phyloP scores from a whole-genome alignment of 2,888 invertebrate species.

The Diogma glabrata region DNA sequence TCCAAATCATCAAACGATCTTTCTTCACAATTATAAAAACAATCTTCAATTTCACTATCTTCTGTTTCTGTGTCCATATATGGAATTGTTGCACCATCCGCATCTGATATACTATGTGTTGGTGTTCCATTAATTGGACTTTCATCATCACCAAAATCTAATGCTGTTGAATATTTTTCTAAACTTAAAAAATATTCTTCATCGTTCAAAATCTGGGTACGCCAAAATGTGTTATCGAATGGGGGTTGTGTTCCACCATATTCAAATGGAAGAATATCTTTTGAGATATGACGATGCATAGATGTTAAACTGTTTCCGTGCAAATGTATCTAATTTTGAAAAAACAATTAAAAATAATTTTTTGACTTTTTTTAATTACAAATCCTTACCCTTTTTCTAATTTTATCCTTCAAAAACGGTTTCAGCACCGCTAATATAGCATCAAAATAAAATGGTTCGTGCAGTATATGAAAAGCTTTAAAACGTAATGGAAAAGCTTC shows the following conservation, averaged over 20 bases:
- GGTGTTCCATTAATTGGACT: slow-evolving; percentile 4
- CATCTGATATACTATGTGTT: neutral
- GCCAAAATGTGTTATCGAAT: slow-evolving; percentile 35
- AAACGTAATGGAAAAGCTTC: slow-evolving; percentile 53
- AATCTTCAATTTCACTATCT: slow-evolving; percentile 7
- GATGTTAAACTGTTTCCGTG: slow-evolving; percentile 55
- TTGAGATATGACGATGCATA: slow-evolving; percentile 53
- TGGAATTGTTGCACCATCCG: neutral
- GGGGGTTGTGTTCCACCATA: slow-evolving; percentile 17
- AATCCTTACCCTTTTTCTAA: slow-evolving; percentile 40
- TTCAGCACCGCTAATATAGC: slow-evolving; percentile 60
- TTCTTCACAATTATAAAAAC: slow-evolving; percentile 1
- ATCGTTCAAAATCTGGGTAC: slow-evolving; percentile 30
- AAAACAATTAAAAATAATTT: neutral
- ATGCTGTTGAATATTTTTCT: slow-evolving; percentile 17
- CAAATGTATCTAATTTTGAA: slow-evolving; percentile 41
- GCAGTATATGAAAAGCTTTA: slow-evolving; percentile 56
- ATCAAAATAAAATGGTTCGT: slow-evolving; percentile 66
- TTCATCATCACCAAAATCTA: neutral
- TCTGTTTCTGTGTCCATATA: slow-evolving; percentile 9
- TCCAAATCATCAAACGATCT: neutral
- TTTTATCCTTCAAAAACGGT: slow-evolving; percentile 50
- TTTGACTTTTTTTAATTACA: neutral
- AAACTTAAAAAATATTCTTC: slow-evolving; percentile 34
- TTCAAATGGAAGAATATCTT: slow-evolving; percentile 46